These are phyloP conservation scores for Hemibates koningsi DNA, from an alignment of 2,113 vertebrate genomes.

Conservation along the genomic window DNA sequence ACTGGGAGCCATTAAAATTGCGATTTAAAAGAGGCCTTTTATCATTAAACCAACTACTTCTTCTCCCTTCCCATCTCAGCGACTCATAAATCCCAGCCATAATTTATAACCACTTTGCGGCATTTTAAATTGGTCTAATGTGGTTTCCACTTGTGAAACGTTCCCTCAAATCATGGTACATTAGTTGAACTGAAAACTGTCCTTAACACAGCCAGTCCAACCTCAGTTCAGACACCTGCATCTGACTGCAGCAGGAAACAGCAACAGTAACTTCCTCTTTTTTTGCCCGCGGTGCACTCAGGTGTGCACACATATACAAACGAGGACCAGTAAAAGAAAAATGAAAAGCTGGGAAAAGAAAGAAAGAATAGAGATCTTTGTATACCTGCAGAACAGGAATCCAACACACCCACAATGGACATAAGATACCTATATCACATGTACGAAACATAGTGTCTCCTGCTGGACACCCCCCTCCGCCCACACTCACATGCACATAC, in stretches of 20 bases:
- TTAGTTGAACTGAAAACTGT: neutral
- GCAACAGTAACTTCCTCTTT: neutral
- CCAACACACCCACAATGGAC: neutral
- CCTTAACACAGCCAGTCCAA: neutral
- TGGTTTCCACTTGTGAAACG: neutral
- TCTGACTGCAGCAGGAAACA: neutral
- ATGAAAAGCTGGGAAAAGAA: neutral
- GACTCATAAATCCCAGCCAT: neutral
- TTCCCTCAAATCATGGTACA: neutral
- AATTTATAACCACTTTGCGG: neutral
- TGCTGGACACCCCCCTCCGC: neutral
- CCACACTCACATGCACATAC: neutral
- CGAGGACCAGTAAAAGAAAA: neutral
- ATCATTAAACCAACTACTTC: neutral
- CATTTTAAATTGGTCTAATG: neutral
- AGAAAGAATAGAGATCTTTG: neutral
- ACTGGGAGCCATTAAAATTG: neutral
- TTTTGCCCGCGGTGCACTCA: neutral
- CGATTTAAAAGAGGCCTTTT: neutral
- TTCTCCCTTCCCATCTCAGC: neutral
- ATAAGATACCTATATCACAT: neutral
- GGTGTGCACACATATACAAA: neutral
- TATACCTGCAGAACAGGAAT: constrained; percentile 24
- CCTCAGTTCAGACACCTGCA: neutral
- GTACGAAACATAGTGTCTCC: neutral